Evolutionary conservation across 2,797 vertebrate species (phyloP), one percentile per base, ranked within the genome.

Genomic region (Neosalanx taihuensis): DNA sequence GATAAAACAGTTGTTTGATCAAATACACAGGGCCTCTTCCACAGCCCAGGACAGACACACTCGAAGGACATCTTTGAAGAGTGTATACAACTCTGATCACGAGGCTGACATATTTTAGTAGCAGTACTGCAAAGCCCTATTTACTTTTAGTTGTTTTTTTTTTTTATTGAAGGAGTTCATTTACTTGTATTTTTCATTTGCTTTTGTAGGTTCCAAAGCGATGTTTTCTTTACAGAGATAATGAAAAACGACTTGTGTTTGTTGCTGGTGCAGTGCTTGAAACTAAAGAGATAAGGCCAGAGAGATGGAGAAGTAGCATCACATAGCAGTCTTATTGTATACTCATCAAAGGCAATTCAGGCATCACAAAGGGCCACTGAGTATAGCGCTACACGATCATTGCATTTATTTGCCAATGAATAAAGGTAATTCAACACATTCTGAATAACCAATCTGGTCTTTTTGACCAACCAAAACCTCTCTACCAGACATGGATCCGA

Each of bases 91-190:
- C 37, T 41, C 37, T 41, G 37, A 41, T 41, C 37, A 41, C 2
- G 6, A 41, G 37, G 37, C 37, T 12, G 7, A 1, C 6, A 1
- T 10, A 41, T 12, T 41, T 41, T 41, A 41, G 10, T 41, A 90
- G 85, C 78, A 78, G 75, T 86, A 89, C 86, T 90, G 90, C 81
- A 85, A 67, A 83, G 78, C 90, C 81, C 83, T 81, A 76, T 79
- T 84, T 84, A 71, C 37, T 26, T 26, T 26, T 26, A 41, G 12
- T 53, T 73, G 69, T 70, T 78, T 70, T 73, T 86, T 84, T 88
- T 91, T 85, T 35, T 89, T 88, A 81, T 88, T 86, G 84, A 77
- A 88, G 2, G 33, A 33, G 33, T 90, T 86, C 83, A 83, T 81
- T 83, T 78, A 71, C 83, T 78, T 75, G 73, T 87, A 84, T 86